Evolutionary conservation across 2,797 vertebrate species (phyloP), one percentile per base, ranked within the genome.

Genomic region (Acipenser oxyrinchus): DNA sequence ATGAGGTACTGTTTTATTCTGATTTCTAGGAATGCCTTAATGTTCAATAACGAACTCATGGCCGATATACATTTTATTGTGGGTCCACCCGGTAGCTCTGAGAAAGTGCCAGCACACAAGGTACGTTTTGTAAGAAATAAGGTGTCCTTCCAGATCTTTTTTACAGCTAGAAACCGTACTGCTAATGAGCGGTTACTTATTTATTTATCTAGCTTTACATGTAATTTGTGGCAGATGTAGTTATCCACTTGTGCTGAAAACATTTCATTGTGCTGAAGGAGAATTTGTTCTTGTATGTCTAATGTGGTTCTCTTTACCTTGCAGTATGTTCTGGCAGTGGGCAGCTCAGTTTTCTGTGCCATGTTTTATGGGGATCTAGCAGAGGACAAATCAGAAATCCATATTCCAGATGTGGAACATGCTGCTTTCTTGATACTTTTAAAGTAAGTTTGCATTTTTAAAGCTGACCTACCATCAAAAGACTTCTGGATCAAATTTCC

Each of bases 31-130:
- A 99, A 98, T 75, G 95, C 97, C 66, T 84, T 94, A 77, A 99
- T 99, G 95, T 99, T 96, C 78, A 98, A 99, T 88, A 99, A 95
- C 79, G 95, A 99, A 84, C 93, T 95, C 79, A 99, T 99, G 97
- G 95, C 97, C 1, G 97, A 99, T n/a, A 89, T 98, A 72, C 94
- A 96, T 87, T 98, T 99, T 85, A 80, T 99, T 13, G 96, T 99
- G 9, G 97, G 97, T 50, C 89, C 94, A 8, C 71, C 84, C 52
- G 94, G 94, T 72, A 90, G 80, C 1, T 87, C 92, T 6, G 87
- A 91, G 83, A 92, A 83, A 82, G 90, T 99, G 71, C 97, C 97
- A 4, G 97, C 95, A 23, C 97, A 99, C 84, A 99, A 99, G 95
- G 97, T 98, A 37, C 23, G 23, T 37, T 37, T 37, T 37, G 23